Percentiles rank a stretch among this genome's conserved stretches.
These are phyloP conservation scores for Coronaproctus castanopsis DNA, from an alignment of 2,888 invertebrate species.

Conservation along the genomic window DNA sequence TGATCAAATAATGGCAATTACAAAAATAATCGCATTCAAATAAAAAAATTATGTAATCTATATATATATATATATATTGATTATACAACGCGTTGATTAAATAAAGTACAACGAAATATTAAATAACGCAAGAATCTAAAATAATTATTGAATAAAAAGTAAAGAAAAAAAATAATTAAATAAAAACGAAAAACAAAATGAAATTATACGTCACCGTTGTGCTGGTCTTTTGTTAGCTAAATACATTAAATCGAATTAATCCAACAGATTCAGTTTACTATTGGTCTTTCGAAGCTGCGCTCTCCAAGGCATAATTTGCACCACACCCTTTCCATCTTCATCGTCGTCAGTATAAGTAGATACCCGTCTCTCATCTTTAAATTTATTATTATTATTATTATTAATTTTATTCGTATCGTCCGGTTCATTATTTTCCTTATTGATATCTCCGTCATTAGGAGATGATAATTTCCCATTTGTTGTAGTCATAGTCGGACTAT, in stretches of 20 bases:
- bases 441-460: slow-evolving; percentile 17
- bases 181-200: not conserved
- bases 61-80: no score
- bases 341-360: slow-evolving; percentile 28
- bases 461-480: slow-evolving; percentile 8
- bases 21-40: no score
- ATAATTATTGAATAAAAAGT: not conserved
- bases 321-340: slow-evolving; percentile 34
- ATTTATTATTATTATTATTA: slow-evolving; percentile 14
- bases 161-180: not conserved
- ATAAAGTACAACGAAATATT: not conserved
- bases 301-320: slow-evolving; percentile 66
- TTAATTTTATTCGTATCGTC: slow-evolving; percentile 20
- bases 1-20: no score
- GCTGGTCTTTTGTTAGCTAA: not conserved
- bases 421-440: slow-evolving; percentile 27
- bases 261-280: slow-evolving; percentile 66
- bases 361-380: slow-evolving; percentile 19
- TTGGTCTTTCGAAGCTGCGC: slow-evolving; percentile 75
- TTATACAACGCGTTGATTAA: no score
- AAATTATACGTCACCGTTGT: not conserved
- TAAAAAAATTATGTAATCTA: no score
- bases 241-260: slow-evolving; percentile 26
- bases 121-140: not conserved
- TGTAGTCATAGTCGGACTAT: slow-evolving; percentile 3